These are phyloP conservation scores for Neotoxoptera formosana DNA, from an alignment of 1,140 invertebrate genomes.

Conservation along the genomic window DNA sequence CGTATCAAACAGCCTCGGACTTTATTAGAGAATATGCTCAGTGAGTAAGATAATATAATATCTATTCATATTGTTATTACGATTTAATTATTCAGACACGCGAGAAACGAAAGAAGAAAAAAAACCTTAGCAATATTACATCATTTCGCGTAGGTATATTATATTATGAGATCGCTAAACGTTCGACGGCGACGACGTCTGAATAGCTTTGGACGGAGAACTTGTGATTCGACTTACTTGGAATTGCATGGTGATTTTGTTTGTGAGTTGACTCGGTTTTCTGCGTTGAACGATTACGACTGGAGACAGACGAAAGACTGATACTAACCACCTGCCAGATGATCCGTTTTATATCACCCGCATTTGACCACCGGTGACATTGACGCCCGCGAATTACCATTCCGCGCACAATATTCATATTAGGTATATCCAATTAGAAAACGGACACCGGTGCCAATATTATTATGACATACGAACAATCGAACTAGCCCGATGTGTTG, in stretches of 20 bases:
- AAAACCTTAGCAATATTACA: background rate
- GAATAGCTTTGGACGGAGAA: background rate
- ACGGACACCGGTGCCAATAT: background rate
- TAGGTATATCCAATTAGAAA: background rate
- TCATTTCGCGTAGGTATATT: too few species aligned
- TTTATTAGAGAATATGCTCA: too few species aligned
- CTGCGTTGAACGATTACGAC: background rate
- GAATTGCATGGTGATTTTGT: slow-evolving; percentile 27
- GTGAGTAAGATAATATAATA: too few species aligned
- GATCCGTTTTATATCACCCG: slow-evolving; percentile 1
- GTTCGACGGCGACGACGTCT: background rate
- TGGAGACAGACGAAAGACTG: slow-evolving; percentile 3
- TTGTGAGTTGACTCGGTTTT: background rate
- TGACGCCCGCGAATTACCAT: slow-evolving; percentile 19
- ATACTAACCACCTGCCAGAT: background rate
- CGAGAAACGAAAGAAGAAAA: too few species aligned
- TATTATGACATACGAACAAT: background rate
- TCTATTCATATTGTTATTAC: too few species aligned
- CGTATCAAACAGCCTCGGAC: too few species aligned
- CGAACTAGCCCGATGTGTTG: background rate
- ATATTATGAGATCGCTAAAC: background rate
- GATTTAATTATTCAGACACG: too few species aligned
- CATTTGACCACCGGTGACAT: background rate
- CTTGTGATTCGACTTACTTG: background rate
- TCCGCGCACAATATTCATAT: background rate